phyloP scores from a whole-genome alignment of 2,797 vertebrate species.

The Enteromius viviparus region DNA sequence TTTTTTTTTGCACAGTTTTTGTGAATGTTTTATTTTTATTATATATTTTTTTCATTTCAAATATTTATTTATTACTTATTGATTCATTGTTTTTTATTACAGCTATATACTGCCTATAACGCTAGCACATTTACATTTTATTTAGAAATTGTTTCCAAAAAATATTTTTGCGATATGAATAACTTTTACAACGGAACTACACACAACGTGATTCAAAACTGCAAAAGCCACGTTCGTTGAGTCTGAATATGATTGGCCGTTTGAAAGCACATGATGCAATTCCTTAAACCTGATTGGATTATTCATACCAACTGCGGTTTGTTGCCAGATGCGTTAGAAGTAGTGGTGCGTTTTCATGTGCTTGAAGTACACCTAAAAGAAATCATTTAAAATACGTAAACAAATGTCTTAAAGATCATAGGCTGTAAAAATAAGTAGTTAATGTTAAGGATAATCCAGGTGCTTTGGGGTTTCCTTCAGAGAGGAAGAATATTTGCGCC shows the following conservation, averaged over 20 bases:
- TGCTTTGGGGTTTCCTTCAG: background rate
- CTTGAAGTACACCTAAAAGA: background rate
- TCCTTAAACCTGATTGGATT: conserved; percentile 67
- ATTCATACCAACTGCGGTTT: conserved; percentile 70
- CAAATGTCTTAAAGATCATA: background rate
- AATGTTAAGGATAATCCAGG: background rate
- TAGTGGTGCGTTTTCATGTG: background rate
- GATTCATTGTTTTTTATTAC: background rate
- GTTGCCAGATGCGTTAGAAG: conserved; percentile 5
- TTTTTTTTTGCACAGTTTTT: too few relatives aligned
- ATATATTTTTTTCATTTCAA: too few relatives aligned
- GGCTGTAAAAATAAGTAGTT: conserved; percentile 55
- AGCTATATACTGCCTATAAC: background rate
- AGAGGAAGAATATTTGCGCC: conserved; percentile 16
- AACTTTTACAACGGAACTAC: background rate
- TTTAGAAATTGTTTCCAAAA: background rate
- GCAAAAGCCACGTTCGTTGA: background rate
- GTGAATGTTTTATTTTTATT: too few relatives aligned
- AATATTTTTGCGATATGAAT: too few relatives aligned
- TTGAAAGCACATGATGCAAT: conserved; percentile 59
- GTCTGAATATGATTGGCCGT: conserved; percentile 47
- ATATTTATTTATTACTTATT: background rate
- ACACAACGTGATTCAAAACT: background rate
- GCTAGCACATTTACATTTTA: background rate
- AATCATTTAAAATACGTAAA: background rate